Base-by-base conservation (phyloP, 2,797 vertebrate species). In the Parauchenoglanis ngamensis region DNA sequence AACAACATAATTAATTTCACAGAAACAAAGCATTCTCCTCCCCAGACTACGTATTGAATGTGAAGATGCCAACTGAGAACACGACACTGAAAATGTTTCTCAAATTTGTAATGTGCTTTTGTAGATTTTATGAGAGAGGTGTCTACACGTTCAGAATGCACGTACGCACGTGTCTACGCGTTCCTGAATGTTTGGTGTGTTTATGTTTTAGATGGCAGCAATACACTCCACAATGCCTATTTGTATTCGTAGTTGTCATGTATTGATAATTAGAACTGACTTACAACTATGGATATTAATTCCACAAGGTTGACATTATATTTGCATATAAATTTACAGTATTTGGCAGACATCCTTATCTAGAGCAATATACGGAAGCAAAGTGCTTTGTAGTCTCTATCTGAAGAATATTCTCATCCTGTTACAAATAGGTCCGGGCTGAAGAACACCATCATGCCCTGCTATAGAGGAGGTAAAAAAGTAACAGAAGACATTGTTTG, bases 1-100 rank as follows among this genome's bases (percentile, higher is more conserved):
- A 56, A 77, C 49, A 77, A 54, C 75, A 56, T 77, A 54, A 77
- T 77, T 77, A 56, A 56, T 77, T 77, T 56, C 75, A 54, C 56
- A 44, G 56, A 61, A 61, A 80, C 77, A 80, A 80, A 80, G 54
- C 28, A 21, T 31, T 78, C 75, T 56, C 28, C 28, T 56, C 17
- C 52, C 28, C 15, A 35, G 77, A 40, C 77, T 25, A 21, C 2
- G 7, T 59, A 15, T 13, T 25, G 11, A 25, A 57, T 57, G 52
- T 54, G 6, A 35, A 78, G 17, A 59, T 59, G 31, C 21, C 31
- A 7, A 7, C 56, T 40, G 54, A 40, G 35, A 59, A 40, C 56
- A 40, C 11, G 52, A 31, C 15, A 31, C 25, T 13, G 49, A 19
- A 19, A 54, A 25, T 10, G 19, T 72, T 72, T 72, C 35, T 21